Evolutionary conservation across 1,140 invertebrate species (phyloP), one percentile per base, ranked within the genome.

Genomic region (Drosophila pseudoananassae): DNA sequence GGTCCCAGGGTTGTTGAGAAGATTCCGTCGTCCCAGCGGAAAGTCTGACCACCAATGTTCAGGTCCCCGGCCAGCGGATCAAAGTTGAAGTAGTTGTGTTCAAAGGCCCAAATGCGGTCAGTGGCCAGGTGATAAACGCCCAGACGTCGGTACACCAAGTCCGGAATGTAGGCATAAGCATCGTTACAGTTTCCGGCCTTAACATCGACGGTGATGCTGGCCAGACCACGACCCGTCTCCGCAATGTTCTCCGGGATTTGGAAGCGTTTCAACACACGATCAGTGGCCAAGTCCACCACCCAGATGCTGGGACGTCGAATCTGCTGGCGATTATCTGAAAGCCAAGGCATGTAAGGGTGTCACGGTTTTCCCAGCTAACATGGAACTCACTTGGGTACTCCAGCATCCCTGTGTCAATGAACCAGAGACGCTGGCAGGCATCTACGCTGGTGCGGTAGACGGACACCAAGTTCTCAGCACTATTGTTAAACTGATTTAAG

Each of bases 1-100:
- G 93, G 93, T 0, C 94, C 94, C 27, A 96, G 71, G 0, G 94
- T 94, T 1, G 95, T 81, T 54, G 95, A 95, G 82, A 96, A 96
- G 4, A 96, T 91, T 1, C 95, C 95, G 77, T 96, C 95, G 47
- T 93, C 94, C 95, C 95, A 96, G 88, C 95, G 94, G 79, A 96
- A 96, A 2, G 92, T 91, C 52, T 94, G 92, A 4, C 94, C 94
- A 33, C 93, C 94, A 33, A 96, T 93, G 54, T 93, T 93, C 72
- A 96, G 94, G 78, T 95, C 95, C 0, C 95, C 95, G 50, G 93
- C 92, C 1, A 94, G 75, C 1, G 96, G 95, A 90, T 96, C 95
- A 47, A 96, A 94, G 78, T 93, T 92, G 82, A 96, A 96, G 83
- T 94, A 96, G 73, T 96, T 95, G 71, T 97, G 95, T 23, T 92